A percentile compares a stretch with the other conserved stretches of the same genome.
phyloP scores from a whole-genome alignment of 2,888 invertebrate genomes.

The Toxonevra muliebris region DNA sequence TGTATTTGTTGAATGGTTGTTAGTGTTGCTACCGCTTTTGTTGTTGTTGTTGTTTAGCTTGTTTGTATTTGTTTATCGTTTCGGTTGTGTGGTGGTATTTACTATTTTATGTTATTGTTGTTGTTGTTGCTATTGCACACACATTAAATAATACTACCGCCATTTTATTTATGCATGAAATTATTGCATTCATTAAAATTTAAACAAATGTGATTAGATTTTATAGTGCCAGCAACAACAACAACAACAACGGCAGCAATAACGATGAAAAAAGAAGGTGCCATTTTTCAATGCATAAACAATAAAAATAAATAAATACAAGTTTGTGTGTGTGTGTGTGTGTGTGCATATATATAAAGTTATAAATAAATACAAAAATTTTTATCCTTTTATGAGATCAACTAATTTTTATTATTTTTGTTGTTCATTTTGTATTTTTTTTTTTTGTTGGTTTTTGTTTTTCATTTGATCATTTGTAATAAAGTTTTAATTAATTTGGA shows the following conservation, averaged over 20 bases:
- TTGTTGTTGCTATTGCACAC: conserved; percentile 25
- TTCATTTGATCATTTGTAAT: conserved; percentile 22
- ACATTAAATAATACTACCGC: conserved; percentile 9
- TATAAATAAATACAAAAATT: neutral
- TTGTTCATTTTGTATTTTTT: neutral
- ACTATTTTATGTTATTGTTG: conserved; percentile 11
- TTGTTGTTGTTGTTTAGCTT: conserved; percentile 17
- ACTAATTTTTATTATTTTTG: conserved; percentile 21
- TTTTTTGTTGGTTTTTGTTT: conserved; percentile 13
- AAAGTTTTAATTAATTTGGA: no score
- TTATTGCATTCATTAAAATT: conserved; percentile 55
- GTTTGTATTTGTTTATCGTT: conserved; percentile 36
- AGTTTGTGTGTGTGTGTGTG: neutral
- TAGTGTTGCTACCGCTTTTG: conserved; percentile 14
- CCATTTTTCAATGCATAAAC: conserved; percentile 18
- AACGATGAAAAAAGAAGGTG: conserved; percentile 18
- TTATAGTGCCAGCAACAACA: conserved; percentile 38
- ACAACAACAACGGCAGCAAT: neutral
- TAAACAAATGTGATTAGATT: conserved; percentile 60
- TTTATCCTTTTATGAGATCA: neutral
- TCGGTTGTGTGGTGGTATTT: conserved; percentile 21
- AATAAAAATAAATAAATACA: neutral
- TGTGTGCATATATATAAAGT: neutral
- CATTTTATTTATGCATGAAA: conserved; percentile 29
- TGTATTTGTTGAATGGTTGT: conserved; percentile 17